These are phyloP conservation scores for Ichneumon xanthorius DNA, from an alignment of 2,888 invertebrate genomes.

Conservation along the genomic window DNA sequence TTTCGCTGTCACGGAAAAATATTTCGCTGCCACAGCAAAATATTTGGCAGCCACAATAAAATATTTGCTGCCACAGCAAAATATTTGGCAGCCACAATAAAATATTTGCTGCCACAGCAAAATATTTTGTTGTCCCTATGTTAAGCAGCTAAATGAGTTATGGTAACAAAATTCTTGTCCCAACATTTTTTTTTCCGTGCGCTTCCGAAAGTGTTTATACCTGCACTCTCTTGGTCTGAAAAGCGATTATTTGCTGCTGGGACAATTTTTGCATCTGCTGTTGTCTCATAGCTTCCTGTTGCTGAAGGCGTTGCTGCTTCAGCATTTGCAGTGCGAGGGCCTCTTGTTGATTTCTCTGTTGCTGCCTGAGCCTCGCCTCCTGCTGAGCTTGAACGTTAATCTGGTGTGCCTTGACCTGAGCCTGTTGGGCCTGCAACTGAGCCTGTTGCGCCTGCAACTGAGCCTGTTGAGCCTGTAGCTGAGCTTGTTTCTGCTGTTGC, in stretches of 20 bases:
- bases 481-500: slow-evolving; percentile 78
- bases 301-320: slow-evolving; percentile 81
- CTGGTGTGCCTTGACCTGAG: slow-evolving; percentile 69
- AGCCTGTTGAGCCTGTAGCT: slow-evolving; percentile 79
- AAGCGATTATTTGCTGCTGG: slow-evolving; percentile 71
- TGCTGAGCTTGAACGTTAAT: slow-evolving; percentile 63
- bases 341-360: slow-evolving; percentile 80
- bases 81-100: too few species aligned
- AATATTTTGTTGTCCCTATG: too few species aligned
- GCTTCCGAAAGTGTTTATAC: slow-evolving; percentile 64
- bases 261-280: slow-evolving; percentile 76
- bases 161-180: too few species aligned
- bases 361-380: slow-evolving; percentile 75
- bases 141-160: too few species aligned
- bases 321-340: slow-evolving; percentile 79
- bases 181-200: too few species aligned
- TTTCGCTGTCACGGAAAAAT: too few species aligned
- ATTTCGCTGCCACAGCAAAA: too few species aligned
- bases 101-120: too few species aligned
- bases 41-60: too few species aligned
- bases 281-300: slow-evolving; percentile 79
- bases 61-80: too few species aligned
- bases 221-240: slow-evolving; percentile 79
- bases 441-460: slow-evolving; percentile 76
- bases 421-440: slow-evolving; percentile 78